A percentile compares a stretch with the other conserved stretches of the same genome.
Evolutionary conservation across 2,888 invertebrate genomes (phyloP).

Genomic region (Parochlus steinenii): DNA sequence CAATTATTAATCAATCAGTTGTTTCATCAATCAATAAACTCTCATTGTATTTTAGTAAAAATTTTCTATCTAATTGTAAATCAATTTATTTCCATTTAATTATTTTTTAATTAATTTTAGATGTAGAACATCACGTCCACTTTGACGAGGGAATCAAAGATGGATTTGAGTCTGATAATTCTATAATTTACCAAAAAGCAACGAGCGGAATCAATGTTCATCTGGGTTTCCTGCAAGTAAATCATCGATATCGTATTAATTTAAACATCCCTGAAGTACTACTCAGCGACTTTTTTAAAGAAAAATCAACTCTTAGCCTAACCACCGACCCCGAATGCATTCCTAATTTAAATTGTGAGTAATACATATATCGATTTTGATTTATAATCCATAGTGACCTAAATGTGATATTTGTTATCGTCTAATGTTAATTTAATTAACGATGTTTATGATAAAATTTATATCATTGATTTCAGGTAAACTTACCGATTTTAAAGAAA

Average conservation of each 20-base stretch:
- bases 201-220: constrained; percentile 28
- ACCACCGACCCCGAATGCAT: constrained; percentile 17
- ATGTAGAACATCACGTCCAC: constrained; percentile 28
- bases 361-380: no score
- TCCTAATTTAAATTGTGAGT: no score
- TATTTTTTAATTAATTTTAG: constrained; percentile 2
- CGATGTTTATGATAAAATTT: no score
- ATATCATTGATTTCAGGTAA: no score
- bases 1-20: no score
- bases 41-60: no score
- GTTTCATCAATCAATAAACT: no score
- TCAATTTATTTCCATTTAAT: no score
- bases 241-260: constrained; percentile 29
- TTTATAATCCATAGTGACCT: no score
- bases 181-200: constrained; percentile 27
- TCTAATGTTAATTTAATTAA: no score
- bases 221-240: constrained; percentile 30
- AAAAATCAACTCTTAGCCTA: constrained; percentile 6
- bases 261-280: constrained; percentile 24
- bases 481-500: constrained; percentile 26
- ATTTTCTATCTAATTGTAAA: no score
- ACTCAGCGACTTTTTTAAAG: constrained; percentile 16
- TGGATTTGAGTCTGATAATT: constrained; percentile 25
- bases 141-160: constrained; percentile 27
- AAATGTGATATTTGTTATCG: no score